Percentiles rank a stretch among this genome's conserved stretches.
Evolutionary conservation across 2,113 vertebrate genomes (phyloP).

Genomic region (Macrotis lagotis): DNA sequence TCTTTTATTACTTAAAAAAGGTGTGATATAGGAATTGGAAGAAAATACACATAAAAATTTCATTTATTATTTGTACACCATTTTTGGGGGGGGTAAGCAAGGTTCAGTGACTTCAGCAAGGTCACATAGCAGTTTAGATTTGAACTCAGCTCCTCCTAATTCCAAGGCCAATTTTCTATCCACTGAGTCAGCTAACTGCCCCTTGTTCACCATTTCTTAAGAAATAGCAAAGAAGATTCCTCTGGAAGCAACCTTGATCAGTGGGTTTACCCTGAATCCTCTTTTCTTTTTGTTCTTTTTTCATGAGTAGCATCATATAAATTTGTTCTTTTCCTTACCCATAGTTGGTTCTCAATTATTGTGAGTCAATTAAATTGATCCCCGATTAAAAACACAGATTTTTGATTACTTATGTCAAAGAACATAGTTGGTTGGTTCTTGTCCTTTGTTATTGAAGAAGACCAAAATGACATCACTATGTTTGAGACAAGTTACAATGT

Average conservation of each 20-base stretch:
- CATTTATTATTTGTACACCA: background rate
- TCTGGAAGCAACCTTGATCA: background rate
- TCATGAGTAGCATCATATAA: background rate
- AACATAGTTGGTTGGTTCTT: too few species aligned
- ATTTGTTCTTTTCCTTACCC: background rate
- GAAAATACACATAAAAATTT: background rate
- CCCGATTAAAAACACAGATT: background rate
- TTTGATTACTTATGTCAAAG: too few species aligned
- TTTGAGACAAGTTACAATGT: too few species aligned
- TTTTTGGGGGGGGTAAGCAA: too few species aligned
- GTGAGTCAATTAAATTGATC: background rate
- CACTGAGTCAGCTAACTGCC: background rate
- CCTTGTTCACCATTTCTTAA: background rate
- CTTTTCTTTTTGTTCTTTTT: background rate
- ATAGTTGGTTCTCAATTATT: background rate
- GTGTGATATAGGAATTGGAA: background rate
- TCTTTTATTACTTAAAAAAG: background rate
- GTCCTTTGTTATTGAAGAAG: too few species aligned
- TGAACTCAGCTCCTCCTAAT: background rate
- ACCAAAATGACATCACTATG: too few species aligned
- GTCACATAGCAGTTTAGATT: background rate
- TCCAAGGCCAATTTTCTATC: background rate
- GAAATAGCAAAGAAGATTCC: background rate
- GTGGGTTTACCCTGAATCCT: background rate
- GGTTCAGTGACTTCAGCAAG: background rate